Conservation (phyloP, 2,888 invertebrate genomes). For the Meteorus colon region DNA sequence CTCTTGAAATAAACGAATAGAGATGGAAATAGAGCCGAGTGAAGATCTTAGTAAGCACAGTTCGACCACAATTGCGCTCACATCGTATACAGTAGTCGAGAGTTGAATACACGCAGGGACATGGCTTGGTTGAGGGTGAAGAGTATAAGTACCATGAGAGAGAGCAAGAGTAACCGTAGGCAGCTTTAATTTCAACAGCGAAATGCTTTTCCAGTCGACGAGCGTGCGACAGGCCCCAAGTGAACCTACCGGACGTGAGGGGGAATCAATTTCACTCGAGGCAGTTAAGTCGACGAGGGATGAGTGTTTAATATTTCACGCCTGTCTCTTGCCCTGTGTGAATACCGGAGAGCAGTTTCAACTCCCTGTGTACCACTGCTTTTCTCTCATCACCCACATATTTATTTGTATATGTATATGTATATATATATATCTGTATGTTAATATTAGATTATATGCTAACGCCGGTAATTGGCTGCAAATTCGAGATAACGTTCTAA, state of each 20-base stretch:
- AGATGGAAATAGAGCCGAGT: neutral
- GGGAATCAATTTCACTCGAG: conserved; percentile 58
- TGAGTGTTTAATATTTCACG: conserved; percentile 59
- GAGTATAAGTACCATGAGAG: neutral
- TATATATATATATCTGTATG: no score
- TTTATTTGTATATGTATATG: neutral
- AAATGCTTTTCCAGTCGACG: conserved; percentile 56
- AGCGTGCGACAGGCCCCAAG: conserved; percentile 45
- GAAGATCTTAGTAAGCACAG: conserved; percentile 1
- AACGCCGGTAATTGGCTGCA: neutral
- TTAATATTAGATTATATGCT: neutral
- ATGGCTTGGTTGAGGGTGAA: neutral
- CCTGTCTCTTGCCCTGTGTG: conserved; percentile 49
- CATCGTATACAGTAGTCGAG: neutral
- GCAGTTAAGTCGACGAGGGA: conserved; percentile 56
- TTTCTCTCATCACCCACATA: conserved; percentile 1
- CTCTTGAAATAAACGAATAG: neutral
- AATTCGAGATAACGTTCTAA: neutral
- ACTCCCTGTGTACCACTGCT: neutral
- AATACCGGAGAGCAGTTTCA: conserved; percentile 38
- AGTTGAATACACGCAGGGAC: neutral
- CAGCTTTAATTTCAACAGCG: conserved; percentile 57
- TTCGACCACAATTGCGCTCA: conserved; percentile 29
- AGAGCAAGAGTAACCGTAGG: conserved; percentile 44
- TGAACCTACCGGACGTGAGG: conserved; percentile 51